Conservation (phyloP, 2,888 invertebrate genomes). For the Callinectes sapidus region DNA sequence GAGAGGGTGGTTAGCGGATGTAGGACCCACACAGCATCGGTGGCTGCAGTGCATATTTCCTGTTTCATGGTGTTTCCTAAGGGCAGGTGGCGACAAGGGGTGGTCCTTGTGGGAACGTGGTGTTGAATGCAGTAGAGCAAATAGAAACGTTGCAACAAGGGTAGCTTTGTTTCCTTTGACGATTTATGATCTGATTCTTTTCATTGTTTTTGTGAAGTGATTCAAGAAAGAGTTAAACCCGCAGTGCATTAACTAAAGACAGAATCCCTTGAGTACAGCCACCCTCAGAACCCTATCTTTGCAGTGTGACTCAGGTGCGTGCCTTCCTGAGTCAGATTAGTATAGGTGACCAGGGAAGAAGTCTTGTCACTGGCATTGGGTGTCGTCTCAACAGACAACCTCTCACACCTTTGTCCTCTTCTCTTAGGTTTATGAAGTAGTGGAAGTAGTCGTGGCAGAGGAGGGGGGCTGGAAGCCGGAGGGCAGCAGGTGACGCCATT, state of each 20-base stretch:
- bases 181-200: neutral
- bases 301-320: neutral
- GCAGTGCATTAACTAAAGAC: neutral
- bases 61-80: neutral
- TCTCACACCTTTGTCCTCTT: neutral
- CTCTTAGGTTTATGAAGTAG: neutral
- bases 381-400: neutral
- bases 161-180: neutral
- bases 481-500: conserved; percentile 17
- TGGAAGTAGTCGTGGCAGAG: neutral
- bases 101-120: neutral
- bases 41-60: conserved; percentile 24
- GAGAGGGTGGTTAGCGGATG: conserved; percentile 17
- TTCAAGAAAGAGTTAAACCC: neutral
- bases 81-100: neutral
- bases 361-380: conserved; percentile 1
- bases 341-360: conserved; percentile 12
- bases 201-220: neutral
- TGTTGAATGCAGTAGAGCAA: neutral
- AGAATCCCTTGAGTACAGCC: neutral
- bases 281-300: neutral
- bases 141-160: neutral
- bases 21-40: conserved; percentile 9
- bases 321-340: neutral
- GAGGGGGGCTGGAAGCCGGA: neutral